phyloP scores from a whole-genome alignment of 2,113 vertebrate species.

The Rhinichthys klamathensis region DNA sequence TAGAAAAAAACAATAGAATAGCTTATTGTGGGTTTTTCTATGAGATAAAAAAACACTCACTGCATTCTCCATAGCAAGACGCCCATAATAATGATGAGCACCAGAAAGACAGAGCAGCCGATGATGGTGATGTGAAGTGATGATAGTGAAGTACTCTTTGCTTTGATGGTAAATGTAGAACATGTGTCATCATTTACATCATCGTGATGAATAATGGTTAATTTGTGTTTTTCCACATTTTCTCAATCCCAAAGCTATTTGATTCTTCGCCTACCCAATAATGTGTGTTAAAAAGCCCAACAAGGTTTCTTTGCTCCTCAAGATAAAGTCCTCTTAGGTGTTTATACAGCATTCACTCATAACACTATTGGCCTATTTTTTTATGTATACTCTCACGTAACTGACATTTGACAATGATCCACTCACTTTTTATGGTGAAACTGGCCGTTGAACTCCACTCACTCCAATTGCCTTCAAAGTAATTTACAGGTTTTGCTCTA shows the following conservation, averaged over 20 bases:
- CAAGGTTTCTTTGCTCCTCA: too few relatives aligned
- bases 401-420: background rate
- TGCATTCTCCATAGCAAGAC: constrained; percentile 58
- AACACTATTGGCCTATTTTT: too few relatives aligned
- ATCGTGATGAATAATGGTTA: too few relatives aligned
- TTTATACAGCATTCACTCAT: too few relatives aligned
- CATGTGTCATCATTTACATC: background rate
- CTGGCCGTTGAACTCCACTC: constrained; percentile 63
- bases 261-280: background rate
- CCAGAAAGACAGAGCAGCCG: background rate
- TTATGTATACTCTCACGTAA: background rate
- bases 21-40: too few relatives aligned
- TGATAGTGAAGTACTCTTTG: background rate
- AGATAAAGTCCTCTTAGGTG: too few relatives aligned
- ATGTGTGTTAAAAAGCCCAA: background rate
- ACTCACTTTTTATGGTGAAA: constrained; percentile 54
- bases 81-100: constrained; percentile 12
- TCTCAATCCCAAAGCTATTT: background rate
- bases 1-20: too few relatives aligned
- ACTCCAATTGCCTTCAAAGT: constrained; percentile 69
- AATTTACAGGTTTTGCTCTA: constrained; percentile 46
- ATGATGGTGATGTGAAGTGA: background rate
- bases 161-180: background rate
- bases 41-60: constrained; percentile 57
- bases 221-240: background rate